These are phyloP conservation scores for Riparia riparia DNA, from an alignment of 2,113 vertebrate species.

Conservation along the genomic window DNA sequence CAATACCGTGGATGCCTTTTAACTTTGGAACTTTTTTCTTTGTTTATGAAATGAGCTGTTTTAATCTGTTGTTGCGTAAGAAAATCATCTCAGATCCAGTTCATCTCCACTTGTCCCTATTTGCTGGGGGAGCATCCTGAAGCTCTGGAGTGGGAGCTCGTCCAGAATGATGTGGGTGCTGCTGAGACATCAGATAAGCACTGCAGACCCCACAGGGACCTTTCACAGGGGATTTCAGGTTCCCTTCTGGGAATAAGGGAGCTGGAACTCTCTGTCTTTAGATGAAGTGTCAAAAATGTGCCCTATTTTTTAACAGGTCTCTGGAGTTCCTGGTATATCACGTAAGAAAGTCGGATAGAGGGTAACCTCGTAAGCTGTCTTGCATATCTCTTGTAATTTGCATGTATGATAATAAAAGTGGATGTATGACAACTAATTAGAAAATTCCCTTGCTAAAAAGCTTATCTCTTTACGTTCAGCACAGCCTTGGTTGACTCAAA, in stretches of 20 bases:
- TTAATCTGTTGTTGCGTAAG: neutral
- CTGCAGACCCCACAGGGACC: neutral
- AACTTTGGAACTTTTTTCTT: neutral
- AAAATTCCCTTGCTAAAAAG: neutral
- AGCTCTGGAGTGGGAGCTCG: fast-evolving
- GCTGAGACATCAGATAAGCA: fast-evolving
- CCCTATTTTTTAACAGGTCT: neutral
- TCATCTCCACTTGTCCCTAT: neutral
- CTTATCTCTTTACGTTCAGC: neutral
- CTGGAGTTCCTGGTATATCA: neutral
- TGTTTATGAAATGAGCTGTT: neutral
- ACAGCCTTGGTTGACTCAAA: neutral
- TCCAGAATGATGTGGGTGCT: neutral
- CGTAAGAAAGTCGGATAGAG: fast-evolving
- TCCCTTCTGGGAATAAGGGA: neutral
- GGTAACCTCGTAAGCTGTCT: neutral
- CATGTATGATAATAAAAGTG: neutral
- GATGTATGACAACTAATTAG: slow-evolving; percentile 7
- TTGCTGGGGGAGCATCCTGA: fast-evolving
- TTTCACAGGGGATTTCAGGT: neutral
- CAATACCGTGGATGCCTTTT: fast-evolving
- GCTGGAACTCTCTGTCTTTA: neutral
- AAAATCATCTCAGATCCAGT: neutral
- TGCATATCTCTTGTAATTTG: neutral
- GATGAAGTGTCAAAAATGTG: neutral